Percentiles rank a stretch among this genome's conserved stretches.
These are phyloP conservation scores for Mormyrus hasselquistii DNA, from an alignment of 2,797 vertebrate species.

Conservation along the genomic window DNA sequence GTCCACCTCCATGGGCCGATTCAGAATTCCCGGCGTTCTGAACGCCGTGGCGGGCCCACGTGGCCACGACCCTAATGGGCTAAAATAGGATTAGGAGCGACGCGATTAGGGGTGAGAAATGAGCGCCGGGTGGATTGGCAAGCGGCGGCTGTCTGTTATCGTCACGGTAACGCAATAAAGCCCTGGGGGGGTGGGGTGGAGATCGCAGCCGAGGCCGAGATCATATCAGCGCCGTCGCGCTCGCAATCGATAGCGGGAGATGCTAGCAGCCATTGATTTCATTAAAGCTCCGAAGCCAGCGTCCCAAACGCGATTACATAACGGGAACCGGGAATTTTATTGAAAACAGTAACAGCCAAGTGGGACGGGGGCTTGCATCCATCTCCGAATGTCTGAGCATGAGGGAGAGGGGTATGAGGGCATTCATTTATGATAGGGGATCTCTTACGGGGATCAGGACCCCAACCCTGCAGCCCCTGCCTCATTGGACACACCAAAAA, in stretches of 20 bases:
- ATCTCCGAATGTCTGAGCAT: constrained; percentile 35
- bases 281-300: constrained; percentile 67
- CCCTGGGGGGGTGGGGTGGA: constrained; percentile 29
- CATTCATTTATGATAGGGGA: too few relatives aligned
- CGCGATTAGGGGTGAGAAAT: constrained; percentile 47
- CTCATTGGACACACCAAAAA: background rate
- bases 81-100: constrained; percentile 32
- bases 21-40: background rate
- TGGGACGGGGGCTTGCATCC: constrained; percentile 34
- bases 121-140: constrained; percentile 33
- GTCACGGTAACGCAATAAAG: constrained; percentile 35
- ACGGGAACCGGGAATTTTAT: constrained; percentile 69
- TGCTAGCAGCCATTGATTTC: constrained; percentile 74
- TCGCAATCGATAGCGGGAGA: constrained; percentile 69
- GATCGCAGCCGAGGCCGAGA: constrained; percentile 42
- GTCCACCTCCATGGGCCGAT: background rate
- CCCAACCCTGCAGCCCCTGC: background rate
- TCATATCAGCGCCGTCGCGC: constrained; percentile 60
- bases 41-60: background rate
- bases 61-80: constrained; percentile 31
- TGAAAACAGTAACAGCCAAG: constrained; percentile 68
- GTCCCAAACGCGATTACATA: constrained; percentile 71
- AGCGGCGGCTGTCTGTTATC: constrained; percentile 43
- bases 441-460: background rate
- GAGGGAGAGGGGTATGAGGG: constrained; percentile 11